A percentile compares a stretch with the other conserved stretches of the same genome.
Conservation (phyloP, 2,888 invertebrate species). For the Clunio marinus region DNA sequence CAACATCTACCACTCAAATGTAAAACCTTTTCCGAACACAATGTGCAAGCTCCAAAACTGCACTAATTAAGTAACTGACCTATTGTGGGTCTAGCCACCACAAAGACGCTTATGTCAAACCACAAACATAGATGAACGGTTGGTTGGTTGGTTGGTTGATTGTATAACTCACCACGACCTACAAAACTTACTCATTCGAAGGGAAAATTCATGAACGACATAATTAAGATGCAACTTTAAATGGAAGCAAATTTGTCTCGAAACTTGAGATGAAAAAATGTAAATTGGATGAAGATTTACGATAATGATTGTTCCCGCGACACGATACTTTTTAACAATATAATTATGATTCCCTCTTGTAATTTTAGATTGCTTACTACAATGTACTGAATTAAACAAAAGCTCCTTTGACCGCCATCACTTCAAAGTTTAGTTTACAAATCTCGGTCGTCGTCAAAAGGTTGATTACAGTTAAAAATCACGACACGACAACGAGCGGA, state of each 20-base stretch:
- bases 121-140: no score
- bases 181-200: neutral
- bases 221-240: no score
- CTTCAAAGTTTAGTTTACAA: neutral
- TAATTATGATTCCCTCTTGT: neutral
- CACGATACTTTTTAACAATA: neutral
- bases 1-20: neutral
- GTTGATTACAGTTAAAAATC: conserved; percentile 23
- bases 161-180: neutral
- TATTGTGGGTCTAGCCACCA: neutral
- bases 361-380: no score
- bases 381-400: no score
- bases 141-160: no score
- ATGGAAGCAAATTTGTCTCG: no score
- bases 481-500: neutral
- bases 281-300: conserved; percentile 34
- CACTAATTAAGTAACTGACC: no score
- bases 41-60: no score
- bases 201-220: neutral
- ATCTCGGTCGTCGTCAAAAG: neutral
- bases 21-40: no score
- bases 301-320: conserved; percentile 26
- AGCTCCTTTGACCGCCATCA: neutral
- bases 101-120: neutral
- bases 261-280: conserved; percentile 5